Evolutionary conservation across 1,140 invertebrate genomes (phyloP), one percentile per base, ranked within the genome.

Genomic region (Heterodera carotae): DNA sequence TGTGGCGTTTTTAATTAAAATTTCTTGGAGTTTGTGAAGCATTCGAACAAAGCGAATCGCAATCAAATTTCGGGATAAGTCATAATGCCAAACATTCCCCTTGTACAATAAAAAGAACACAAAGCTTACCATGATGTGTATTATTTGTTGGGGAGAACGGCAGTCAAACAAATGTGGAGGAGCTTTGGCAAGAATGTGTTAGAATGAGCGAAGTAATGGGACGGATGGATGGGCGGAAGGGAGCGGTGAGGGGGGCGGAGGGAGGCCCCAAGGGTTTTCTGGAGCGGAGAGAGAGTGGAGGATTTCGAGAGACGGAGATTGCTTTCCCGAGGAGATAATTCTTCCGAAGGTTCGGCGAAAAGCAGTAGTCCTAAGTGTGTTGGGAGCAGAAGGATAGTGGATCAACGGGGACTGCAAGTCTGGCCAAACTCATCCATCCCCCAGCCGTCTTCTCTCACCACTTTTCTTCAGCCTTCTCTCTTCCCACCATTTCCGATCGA

Each of bases 261-360:
- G 0, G 6, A 43, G 12, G 12, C 6, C 39, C 39, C 6, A 43
- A 43, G 39, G 39, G 0, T 8, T 43, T 8, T 43, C 39, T 27
- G 60, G 18, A 62, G 60, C 6, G 29, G 60, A 7, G 60, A 62
- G 29, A 62, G 60, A 62, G 60, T 43, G 39, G 39, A 12, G 6
- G 39, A 43, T 8, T 8, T 6, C 39, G 39, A 62, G 59, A 62
- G 60, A n/a, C n/a, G 60, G 60, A 22, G 39, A 43, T 8, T 43
- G 39, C 39, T 43, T 56, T 22, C 22, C 48, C 22, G 12, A 4
- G 12, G 48, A 22, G 62, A 27, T 5, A 29, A 31, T 3, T 18
- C 25, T 66, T n/a, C 25, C n/a, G 27, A 29, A 12, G 62, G 62
- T 66, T 66, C 62, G 62, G 62, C 62, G 62, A 66, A 66, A 66